Evolutionary conservation across 2,113 vertebrate genomes (phyloP), one percentile per base, ranked within the genome.

Genomic region (Saguinus imperator): DNA sequence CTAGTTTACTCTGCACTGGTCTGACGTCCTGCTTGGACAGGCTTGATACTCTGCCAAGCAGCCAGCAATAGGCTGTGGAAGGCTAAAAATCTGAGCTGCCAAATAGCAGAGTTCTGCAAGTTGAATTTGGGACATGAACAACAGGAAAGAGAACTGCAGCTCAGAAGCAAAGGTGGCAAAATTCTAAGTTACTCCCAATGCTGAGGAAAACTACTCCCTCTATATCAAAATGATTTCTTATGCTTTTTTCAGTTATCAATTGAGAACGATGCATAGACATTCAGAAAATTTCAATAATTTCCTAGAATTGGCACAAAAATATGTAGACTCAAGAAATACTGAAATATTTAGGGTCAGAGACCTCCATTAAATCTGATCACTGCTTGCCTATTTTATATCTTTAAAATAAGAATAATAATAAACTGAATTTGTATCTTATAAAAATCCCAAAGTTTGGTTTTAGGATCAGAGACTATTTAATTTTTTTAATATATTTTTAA

Each of bases 1-100:
- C 79, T 95, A 94, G 95, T 94, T 91, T 27, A 87, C 93, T 97
- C 97, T 92, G 95, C 95, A 96, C 96, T 91, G 94, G 87, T 80
- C 96, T 97, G 94, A 93, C 68, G 17, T 97, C 90, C 96, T 95
- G 93, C 84, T 75, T 95, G 92, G 87, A 50, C 76, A 37, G 84
- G n/a, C 52, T 86, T 97, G 93, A 91, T 94, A 50, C n/a, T 86
- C 95, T 95, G 82, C 85, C 86, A 89, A 84, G 73, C 96, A 91
- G 81, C n/a, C 87, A 91, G 68, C 12, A 57, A 89, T 80, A 58
- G 3, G 0, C 84, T 40, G 20, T 4, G 50, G 91, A 66, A 97
- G 86, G 88, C 82, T 77, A 91, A 95, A 81, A 86, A 66, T 83
- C 55, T 35, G 55, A 84, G 77, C 85, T 64, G 10, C 45, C 95